Evolutionary conservation across 2,113 vertebrate species (phyloP).

Genomic region (Meleagris gallopavo): DNA sequence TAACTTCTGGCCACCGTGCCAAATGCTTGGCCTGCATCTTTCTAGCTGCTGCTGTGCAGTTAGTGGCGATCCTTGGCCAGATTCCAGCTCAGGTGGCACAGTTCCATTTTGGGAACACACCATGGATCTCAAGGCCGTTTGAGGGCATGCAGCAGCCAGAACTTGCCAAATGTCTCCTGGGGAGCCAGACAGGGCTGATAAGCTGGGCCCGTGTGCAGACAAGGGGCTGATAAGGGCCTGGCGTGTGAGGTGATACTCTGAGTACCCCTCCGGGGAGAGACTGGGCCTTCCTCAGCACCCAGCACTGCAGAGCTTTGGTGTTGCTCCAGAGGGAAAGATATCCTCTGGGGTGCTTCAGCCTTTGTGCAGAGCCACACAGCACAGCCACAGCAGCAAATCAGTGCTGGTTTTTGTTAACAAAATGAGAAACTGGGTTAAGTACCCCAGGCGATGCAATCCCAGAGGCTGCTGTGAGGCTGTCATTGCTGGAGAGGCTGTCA

Average conservation of each 20-base stretch:
- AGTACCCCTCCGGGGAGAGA: not conserved
- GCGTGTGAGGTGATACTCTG: fast-evolving
- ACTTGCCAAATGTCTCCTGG: fast-evolving
- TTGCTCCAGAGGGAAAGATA: not conserved
- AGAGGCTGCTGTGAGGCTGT: not conserved
- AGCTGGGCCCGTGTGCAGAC: not conserved
- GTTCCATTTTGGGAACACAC: not conserved
- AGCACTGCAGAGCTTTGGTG: not conserved
- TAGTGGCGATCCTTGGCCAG: not conserved
- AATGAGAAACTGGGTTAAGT: slow-evolving; percentile 47
- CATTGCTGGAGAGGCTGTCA: not conserved
- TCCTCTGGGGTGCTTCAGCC: not conserved
- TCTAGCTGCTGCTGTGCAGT: not conserved
- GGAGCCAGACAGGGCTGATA: not conserved
- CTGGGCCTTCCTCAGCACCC: not conserved
- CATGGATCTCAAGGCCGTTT: not conserved
- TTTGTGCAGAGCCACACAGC: fast-evolving
- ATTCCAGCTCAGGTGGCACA: fast-evolving
- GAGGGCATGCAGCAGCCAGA: not conserved
- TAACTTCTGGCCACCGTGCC: not conserved
- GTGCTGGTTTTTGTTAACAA: not conserved
- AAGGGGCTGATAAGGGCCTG: not conserved
- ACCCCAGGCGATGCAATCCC: slow-evolving; percentile 3
- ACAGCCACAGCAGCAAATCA: not conserved
- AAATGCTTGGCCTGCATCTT: not conserved